A percentile compares a stretch with the other conserved stretches of the same genome.
Evolutionary conservation across 2,888 invertebrate species (phyloP).

Genomic region (Autographa gamma): DNA sequence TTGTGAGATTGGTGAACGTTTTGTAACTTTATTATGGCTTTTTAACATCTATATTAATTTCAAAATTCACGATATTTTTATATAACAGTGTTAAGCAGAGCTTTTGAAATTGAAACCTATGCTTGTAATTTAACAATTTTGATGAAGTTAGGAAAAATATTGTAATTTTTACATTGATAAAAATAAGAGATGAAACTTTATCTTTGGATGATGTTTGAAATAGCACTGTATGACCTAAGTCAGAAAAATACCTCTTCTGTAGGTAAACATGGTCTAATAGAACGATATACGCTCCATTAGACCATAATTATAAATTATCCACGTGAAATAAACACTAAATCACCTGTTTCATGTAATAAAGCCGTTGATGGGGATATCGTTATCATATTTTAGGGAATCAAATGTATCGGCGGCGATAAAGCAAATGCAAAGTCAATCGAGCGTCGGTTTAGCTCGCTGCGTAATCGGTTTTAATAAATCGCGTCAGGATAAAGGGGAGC

Average conservation of each 20-base stretch:
- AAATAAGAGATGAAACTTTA: no score
- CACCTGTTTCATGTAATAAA: constrained; percentile 51
- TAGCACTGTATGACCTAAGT: no score
- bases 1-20: constrained; percentile 27
- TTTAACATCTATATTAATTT: background rate
- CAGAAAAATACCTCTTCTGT: background rate
- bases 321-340: constrained; percentile 44
- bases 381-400: constrained; percentile 73
- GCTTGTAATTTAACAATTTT: no score
- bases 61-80: background rate
- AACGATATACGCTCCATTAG: constrained; percentile 9
- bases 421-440: constrained; percentile 74
- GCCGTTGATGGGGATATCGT: constrained; percentile 54
- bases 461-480: constrained; percentile 81
- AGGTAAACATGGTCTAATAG: no score
- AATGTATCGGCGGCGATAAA: constrained; percentile 73
- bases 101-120: background rate
- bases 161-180: no score
- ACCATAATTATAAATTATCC: constrained; percentile 31
- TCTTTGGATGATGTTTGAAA: no score
- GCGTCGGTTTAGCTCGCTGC: constrained; percentile 68
- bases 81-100: background rate
- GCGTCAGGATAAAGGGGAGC: constrained; percentile 58
- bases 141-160: no score
- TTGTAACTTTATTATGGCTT: constrained; percentile 16